Percentiles rank a stretch among this genome's conserved stretches.
phyloP scores from a whole-genome alignment of 2,797 vertebrate species.

The Potorous gilbertii region DNA sequence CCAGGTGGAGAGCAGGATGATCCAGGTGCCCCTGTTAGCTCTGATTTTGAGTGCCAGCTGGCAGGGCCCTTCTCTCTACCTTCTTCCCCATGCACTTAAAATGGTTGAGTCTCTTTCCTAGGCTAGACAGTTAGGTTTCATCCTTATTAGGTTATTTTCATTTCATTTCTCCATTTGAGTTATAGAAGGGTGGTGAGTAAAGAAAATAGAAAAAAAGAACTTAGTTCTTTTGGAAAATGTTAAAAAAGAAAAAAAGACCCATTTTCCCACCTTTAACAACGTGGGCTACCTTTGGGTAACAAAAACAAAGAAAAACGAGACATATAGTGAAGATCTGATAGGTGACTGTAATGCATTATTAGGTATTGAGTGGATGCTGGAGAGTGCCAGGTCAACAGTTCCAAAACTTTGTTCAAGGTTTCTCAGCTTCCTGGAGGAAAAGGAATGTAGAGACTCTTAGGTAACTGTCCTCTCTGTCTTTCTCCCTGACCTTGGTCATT shows the following conservation, averaged over 20 bases:
- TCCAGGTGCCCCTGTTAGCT: not conserved
- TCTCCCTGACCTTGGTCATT: constrained; percentile 49
- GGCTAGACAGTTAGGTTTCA: not conserved
- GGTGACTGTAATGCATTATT: constrained; percentile 40
- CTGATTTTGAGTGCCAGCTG: constrained; percentile 12
- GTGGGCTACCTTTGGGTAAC: constrained; percentile 60
- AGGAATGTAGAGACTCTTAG: constrained; percentile 48
- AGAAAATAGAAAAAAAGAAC: not conserved
- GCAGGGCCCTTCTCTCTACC: not conserved
- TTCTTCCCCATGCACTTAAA: fast-evolving
- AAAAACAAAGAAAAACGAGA: constrained; percentile 72
- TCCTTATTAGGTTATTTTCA: not conserved
- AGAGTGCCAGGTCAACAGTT: constrained; percentile 61
- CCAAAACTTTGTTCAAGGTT: constrained; percentile 53
- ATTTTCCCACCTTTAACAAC: constrained; percentile 50
- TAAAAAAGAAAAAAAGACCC: not conserved
- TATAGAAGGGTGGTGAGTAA: not conserved
- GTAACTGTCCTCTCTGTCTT: constrained; percentile 66
- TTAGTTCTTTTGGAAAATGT: not conserved
- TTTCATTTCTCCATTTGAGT: not conserved
- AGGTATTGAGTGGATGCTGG: constrained; percentile 52
- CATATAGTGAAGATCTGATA: constrained; percentile 56
- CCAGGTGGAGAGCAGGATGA: not conserved
- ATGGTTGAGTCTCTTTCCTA: not conserved
- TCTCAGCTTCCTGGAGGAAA: constrained; percentile 69